Percentiles rank a stretch among this genome's conserved stretches.
Evolutionary conservation across 2,888 invertebrate genomes (phyloP).

Genomic region (Glyphotaelius pellucidus): DNA sequence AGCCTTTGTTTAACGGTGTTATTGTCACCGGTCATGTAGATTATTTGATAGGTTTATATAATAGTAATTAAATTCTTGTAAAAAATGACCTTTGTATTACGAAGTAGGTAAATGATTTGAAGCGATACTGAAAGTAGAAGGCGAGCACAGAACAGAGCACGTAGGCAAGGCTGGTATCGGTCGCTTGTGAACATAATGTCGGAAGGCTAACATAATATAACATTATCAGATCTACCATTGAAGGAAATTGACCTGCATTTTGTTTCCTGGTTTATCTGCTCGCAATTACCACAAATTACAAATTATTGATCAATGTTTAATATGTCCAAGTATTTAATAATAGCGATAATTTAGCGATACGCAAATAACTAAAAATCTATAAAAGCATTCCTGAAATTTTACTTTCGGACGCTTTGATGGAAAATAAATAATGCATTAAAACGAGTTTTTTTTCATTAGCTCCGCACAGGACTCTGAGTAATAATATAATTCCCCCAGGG

Average conservation of each 20-base stretch:
- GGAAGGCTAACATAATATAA: not conserved
- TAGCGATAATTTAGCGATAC: no score
- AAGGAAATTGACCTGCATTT: not conserved
- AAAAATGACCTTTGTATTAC: not conserved
- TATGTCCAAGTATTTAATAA: not conserved
- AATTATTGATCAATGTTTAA: not conserved
- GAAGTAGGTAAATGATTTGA: not conserved
- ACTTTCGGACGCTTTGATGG: not conserved
- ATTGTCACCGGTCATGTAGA: not conserved
- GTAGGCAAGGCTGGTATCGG: not conserved
- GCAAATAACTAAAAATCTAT: not conserved
- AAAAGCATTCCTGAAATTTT: not conserved
- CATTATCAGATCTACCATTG: not conserved
- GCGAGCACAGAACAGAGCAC: not conserved
- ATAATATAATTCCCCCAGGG: no score
- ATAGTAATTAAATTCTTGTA: not conserved
- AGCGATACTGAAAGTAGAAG: not conserved
- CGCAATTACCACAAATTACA: not conserved
- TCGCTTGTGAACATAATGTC: not conserved
- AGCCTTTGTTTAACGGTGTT: not conserved
- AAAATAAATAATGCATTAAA: no score
- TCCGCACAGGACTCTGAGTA: no score
- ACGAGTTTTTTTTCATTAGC: no score
- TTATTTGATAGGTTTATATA: slow-evolving; percentile 2
- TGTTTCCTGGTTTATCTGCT: not conserved